These are phyloP conservation scores for Willowsia nigromaculata DNA, from an alignment of 2,888 invertebrate species.

Conservation along the genomic window DNA sequence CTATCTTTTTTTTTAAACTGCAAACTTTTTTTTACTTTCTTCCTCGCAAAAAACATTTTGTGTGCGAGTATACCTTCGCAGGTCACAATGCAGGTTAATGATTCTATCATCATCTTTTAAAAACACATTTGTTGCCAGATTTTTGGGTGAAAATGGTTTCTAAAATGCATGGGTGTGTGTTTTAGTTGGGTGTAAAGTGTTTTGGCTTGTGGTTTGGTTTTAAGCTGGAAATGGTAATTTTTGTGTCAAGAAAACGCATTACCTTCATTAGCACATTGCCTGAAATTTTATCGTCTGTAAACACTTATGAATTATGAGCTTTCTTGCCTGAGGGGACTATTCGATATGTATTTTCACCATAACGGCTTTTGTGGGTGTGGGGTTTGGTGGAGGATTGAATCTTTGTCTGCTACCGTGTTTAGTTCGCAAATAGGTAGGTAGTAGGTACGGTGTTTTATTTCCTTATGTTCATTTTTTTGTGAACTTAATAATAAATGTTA, in stretches of 20 bases:
- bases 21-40: background rate
- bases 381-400: too few relatives aligned
- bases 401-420: too few relatives aligned
- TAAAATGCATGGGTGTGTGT: background rate
- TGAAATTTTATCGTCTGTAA: background rate
- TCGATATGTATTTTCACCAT: too few relatives aligned
- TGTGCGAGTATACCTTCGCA: background rate
- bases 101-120: background rate
- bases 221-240: constrained; percentile 3
- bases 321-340: background rate
- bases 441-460: too few relatives aligned
- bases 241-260: constrained; percentile 11
- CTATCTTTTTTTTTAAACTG: background rate
- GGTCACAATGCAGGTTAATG: constrained; percentile 26
- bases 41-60: background rate
- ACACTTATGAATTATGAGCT: background rate
- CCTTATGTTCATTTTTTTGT: too few relatives aligned
- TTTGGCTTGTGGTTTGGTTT: background rate
- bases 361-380: too few relatives aligned
- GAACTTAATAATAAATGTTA: too few relatives aligned
- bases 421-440: too few relatives aligned
- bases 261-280: background rate
- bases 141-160: background rate
- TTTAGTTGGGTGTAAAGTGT: background rate
- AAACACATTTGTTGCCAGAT: background rate